phyloP scores from a whole-genome alignment of 2,888 invertebrate species.

The Hypercompe scribonia region DNA sequence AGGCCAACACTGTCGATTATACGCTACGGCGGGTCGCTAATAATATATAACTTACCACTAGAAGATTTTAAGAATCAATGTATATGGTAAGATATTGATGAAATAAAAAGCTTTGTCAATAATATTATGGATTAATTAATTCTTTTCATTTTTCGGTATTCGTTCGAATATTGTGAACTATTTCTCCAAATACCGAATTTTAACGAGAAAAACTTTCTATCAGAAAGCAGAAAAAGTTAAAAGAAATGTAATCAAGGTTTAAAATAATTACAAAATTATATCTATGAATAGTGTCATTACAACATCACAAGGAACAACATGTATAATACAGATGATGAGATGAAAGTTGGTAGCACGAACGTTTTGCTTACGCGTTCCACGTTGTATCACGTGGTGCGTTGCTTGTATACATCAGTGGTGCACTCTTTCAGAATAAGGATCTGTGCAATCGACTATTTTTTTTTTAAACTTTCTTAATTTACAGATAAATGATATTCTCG shows the following conservation, averaged over 20 bases:
- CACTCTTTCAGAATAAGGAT: background rate
- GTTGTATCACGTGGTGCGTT: constrained; percentile 47
- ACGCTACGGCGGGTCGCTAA: too few relatives aligned
- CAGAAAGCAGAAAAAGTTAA: background rate
- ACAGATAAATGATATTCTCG: constrained; percentile 6
- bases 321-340: background rate
- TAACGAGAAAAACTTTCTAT: background rate
- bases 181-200: too few relatives aligned
- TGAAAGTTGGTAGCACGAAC: background rate
- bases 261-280: background rate
- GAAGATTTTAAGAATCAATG: too few relatives aligned
- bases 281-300: background rate
- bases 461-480: background rate
- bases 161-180: too few relatives aligned
- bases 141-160: too few relatives aligned
- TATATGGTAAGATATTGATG: too few relatives aligned
- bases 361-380: constrained; percentile 42
- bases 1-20: too few relatives aligned
- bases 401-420: background rate
- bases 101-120: too few relatives aligned
- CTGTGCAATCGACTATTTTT: background rate
- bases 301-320: background rate
- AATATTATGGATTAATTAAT: too few relatives aligned
- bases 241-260: background rate
- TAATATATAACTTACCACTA: too few relatives aligned